Conservation (phyloP, 2,888 invertebrate genomes). For the Pinctada fucata region DNA sequence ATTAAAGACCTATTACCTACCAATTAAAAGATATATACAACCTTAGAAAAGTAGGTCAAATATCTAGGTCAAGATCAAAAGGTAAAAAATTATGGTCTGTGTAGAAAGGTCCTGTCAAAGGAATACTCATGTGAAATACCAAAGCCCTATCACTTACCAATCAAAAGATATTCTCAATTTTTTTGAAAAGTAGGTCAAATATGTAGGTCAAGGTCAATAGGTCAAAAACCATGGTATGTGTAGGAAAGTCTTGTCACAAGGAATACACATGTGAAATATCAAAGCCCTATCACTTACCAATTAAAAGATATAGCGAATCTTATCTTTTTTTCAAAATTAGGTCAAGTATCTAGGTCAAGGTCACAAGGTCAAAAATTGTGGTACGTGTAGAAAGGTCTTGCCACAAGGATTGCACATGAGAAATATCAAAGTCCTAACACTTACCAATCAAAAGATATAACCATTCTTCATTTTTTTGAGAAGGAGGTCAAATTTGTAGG, state of each 20-base stretch:
- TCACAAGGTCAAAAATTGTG: not conserved
- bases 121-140: no score
- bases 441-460: not conserved
- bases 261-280: not conserved
- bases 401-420: not conserved
- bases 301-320: not conserved
- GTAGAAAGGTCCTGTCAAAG: no score
- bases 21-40: no score
- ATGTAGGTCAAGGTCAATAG: not conserved
- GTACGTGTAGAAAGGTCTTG: not conserved
- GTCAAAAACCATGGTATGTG: no score
- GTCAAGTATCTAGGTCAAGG: not conserved
- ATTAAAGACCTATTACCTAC: no score
- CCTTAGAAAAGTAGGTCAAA: no score
- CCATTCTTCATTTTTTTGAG: not conserved
- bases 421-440: not conserved
- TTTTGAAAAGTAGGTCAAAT: no score
- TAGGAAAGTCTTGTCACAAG: not conserved
- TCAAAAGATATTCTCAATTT: no score
- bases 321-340: no score
- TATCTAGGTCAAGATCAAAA: no score
- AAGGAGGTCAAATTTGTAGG: not conserved
- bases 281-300: not conserved
- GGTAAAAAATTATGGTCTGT: no score
- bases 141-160: no score